These are phyloP conservation scores for Nymphalis io DNA, from an alignment of 1,140 invertebrate genomes.

Conservation along the genomic window DNA sequence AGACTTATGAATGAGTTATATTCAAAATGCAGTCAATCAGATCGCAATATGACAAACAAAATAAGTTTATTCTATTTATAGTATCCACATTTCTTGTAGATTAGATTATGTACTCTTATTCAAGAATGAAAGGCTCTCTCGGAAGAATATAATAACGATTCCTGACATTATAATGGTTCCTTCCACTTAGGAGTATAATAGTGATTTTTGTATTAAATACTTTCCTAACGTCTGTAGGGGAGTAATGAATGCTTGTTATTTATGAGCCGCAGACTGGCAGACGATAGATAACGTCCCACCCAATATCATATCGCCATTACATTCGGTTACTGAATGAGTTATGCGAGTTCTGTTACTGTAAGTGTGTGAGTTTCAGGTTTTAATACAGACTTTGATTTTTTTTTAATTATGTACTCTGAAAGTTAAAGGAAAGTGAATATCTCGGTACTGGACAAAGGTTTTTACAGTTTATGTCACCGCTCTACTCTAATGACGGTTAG, in stretches of 20 bases:
- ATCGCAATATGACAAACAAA: too few species aligned
- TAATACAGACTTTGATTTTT: slow-evolving; percentile 3
- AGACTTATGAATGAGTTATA: too few species aligned
- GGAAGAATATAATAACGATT: slow-evolving; percentile 14
- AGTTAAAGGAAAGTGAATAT: too few species aligned
- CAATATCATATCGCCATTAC: slow-evolving; percentile 73
- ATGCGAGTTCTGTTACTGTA: slow-evolving; percentile 37
- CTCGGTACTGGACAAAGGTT: too few species aligned
- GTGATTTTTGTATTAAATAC: slow-evolving; percentile 62
- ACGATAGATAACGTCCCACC: slow-evolving; percentile 69
- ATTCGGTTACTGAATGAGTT: slow-evolving; percentile 66
- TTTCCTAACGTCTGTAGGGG: slow-evolving; percentile 62
- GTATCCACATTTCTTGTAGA: too few species aligned
- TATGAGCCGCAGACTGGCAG: slow-evolving; percentile 66
- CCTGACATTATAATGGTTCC: slow-evolving; percentile 41
- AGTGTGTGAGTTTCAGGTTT: slow-evolving; percentile 28
- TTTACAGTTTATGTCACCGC: too few species aligned
- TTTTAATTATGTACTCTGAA: background rate
- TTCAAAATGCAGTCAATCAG: too few species aligned
- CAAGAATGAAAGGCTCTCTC: slow-evolving; percentile 6
- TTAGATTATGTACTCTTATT: background rate
- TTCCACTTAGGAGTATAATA: slow-evolving; percentile 51
- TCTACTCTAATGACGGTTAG: too few species aligned
- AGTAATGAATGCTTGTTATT: slow-evolving; percentile 72
- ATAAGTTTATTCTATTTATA: too few species aligned